Conservation (phyloP, 2,888 invertebrate genomes). For the Caenorhabditis japonica region DNA sequence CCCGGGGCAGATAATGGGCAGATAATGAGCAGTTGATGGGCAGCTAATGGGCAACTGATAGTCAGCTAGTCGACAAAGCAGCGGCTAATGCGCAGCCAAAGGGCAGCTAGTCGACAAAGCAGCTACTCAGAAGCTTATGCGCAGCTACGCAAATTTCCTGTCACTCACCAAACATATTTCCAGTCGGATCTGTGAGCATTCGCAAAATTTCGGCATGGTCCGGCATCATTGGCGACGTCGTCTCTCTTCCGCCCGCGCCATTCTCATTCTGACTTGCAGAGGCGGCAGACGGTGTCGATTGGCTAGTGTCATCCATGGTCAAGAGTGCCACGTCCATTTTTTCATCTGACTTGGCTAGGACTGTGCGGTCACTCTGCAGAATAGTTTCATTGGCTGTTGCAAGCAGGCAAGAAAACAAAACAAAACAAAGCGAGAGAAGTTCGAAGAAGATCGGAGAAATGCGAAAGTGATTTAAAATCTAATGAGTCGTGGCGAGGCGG, state of each 20-base stretch:
- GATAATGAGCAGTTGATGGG: too few species aligned
- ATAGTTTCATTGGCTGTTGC: too few species aligned
- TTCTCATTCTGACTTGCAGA: constrained; percentile 5
- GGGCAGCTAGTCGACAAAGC: too few species aligned
- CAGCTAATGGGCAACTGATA: too few species aligned
- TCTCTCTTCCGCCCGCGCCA: constrained; percentile 15
- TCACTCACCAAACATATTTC: constrained; percentile 39
- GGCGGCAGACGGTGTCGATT: not conserved
- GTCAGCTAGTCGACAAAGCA: too few species aligned
- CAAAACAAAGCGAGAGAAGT: constrained; percentile 1
- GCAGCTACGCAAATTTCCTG: too few species aligned
- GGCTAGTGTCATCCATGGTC: constrained; percentile 43
- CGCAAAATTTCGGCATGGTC: constrained; percentile 38
- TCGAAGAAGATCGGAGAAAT: not conserved
- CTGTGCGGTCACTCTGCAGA: constrained; percentile 17
- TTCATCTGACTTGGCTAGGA: too few species aligned
- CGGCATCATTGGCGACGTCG: constrained; percentile 17
- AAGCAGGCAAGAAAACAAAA: too few species aligned
- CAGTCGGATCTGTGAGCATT: constrained; percentile 33
- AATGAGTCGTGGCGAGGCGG: constrained; percentile 34
- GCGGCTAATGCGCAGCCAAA: too few species aligned
- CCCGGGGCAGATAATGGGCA: too few species aligned
- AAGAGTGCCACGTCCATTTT: constrained; percentile 53
- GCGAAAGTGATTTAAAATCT: constrained; percentile 27
- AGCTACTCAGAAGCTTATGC: too few species aligned